Percentiles rank a stretch among this genome's conserved stretches.
Conservation (phyloP, 2,113 vertebrate species). For the Nymphicus hollandicus region DNA sequence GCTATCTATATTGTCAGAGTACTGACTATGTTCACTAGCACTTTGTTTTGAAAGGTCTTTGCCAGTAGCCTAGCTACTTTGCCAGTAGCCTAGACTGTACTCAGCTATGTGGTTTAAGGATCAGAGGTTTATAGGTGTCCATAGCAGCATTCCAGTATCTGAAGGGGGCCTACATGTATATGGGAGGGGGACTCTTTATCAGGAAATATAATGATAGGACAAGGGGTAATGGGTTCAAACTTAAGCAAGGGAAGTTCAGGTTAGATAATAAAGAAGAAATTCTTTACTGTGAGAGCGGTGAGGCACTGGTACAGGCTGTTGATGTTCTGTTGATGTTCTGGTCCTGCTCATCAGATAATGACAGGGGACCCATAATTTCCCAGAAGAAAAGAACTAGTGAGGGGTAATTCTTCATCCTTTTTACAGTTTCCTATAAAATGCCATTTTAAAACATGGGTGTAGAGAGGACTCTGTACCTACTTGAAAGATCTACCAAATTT, state of each 20-base stretch:
- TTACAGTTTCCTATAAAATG: neutral
- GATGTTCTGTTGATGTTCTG: neutral
- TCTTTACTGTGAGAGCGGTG: neutral
- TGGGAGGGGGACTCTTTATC: neutral
- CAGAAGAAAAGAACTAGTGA: neutral
- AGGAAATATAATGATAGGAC: neutral
- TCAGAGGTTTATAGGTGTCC: neutral
- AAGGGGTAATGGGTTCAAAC: neutral
- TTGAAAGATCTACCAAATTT: neutral
- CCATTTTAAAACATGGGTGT: neutral
- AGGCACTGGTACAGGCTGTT: neutral
- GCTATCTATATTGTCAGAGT: neutral
- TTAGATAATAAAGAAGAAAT: neutral
- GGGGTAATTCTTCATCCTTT: neutral
- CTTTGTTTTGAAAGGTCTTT: neutral
- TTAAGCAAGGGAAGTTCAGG: neutral
- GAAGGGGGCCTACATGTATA: neutral
- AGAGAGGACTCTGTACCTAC: neutral
- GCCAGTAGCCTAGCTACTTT: neutral
- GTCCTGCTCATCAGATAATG: neutral
- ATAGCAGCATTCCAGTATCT: neutral
- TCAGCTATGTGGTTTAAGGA: neutral
- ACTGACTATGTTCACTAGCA: accelerated
- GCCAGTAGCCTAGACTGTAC: neutral
- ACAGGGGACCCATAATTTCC: neutral